Base-by-base conservation (phyloP, 2,888 invertebrate species). In the Polyploca ridens region DNA sequence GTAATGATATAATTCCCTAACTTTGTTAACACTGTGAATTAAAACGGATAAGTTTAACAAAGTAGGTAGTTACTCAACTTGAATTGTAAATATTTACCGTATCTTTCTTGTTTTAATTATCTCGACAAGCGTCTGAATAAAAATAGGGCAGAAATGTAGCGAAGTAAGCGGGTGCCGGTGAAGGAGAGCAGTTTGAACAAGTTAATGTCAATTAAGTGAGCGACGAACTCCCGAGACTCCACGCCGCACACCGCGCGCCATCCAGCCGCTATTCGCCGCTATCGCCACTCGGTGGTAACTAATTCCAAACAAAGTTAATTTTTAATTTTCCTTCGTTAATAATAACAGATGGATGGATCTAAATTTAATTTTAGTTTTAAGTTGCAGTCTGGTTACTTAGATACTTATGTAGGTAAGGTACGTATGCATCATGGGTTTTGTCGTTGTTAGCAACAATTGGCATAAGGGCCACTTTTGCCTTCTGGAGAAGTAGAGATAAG, bases 301-400 rank as follows among this genome's bases (percentile, higher is more conserved):
- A 54, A 54, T 54, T 54, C 54, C 16, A 54, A 54, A 54, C 54
- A 54, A 16, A 54, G 54, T 54, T 54, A 54, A 54, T 19, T 54
- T 54, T 54, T 54, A 54, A 54, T 54, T 54, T 54, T 19, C 19
- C 54, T 54, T 54, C 54, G 54, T 54, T 19, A 16, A 54, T 54
- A 16, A 54, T 19, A 19, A 10, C 19, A 54, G 16, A 54, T 14
- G 16, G 10, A 19, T 19, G 19, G 19, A 19, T 54, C 10, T 19
- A 54, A 8, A 16, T 19, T 19, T 19, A 54, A 10, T 19, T 19
- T 19, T 54, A 41, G 13, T 41, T 13, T 7, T 13, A 41, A 11
- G 41, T 41, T 35, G 27, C 27, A 27, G 27, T 27, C 27, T 27
- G 27, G 27, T 27, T 27, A 27, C n/a, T n/a, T n/a, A n/a, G n/a